Evolutionary conservation across 2,888 invertebrate genomes (phyloP), one percentile per base, ranked within the genome.

Genomic region (Tyria jacobaeae): DNA sequence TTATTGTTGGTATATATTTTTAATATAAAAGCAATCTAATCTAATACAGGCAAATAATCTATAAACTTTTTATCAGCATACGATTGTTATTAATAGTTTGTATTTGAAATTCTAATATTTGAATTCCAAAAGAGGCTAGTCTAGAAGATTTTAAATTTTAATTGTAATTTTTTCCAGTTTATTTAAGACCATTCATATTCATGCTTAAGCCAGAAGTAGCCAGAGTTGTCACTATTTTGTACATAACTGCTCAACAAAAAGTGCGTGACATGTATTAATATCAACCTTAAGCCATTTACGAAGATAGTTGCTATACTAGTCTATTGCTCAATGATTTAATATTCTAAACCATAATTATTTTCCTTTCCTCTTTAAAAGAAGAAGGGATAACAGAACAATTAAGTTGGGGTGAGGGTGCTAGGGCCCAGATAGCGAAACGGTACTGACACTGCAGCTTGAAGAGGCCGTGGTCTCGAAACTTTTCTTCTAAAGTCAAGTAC

Each of bases 1-100:
- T 51, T 37, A 52, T 52, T 24, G 24, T 5, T 1, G 34, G 14
- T 9, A 37, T 37, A 37, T 34, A 50, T 50, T 50, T 52, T 34
- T 21, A n/a, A n/a, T n/a, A 44, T 25, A n/a, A 17, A 44, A 31
- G 35, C 44, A 58, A 58, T 58, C 58, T 58, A 52, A 58, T 58
- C 58, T 58, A n/a, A n/a, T n/a, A n/a, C 10, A 14, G 50, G 4
- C 31, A n/a, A 49, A n/a, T 34, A 25, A 6, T 39, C 41, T 52
- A n/a, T n/a, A 31, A 52, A 21, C 6, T n/a, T 17, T 51, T 44
- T 3, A 35, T n/a, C n/a, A n/a, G n/a, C n/a, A n/a, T n/a, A n/a
- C n/a, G 39, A 0, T 15, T 39, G 39, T n/a, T 15, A 37, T 37
- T 39, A 39, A 39, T 15, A 39, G 15, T n/a, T n/a, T 15, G 39